Conservation (phyloP, 2,888 invertebrate species). For the Perithous albicinctus region DNA sequence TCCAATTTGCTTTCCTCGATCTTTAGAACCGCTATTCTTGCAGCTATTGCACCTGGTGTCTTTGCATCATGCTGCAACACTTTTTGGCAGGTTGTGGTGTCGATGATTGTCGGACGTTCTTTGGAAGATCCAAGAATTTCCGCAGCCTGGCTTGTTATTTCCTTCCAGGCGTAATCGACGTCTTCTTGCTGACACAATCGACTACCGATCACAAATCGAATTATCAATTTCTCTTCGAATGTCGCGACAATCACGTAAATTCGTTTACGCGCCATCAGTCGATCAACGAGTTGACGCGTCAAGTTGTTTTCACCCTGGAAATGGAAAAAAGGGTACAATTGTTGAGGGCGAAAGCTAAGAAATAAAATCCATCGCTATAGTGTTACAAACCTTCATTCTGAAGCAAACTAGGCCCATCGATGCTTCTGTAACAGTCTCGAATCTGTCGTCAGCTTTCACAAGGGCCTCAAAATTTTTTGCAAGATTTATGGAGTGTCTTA, state of each 20-base stretch:
- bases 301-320: slow-evolving; percentile 88
- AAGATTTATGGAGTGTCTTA: slow-evolving; percentile 90
- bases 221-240: slow-evolving; percentile 88
- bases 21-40: slow-evolving; percentile 68
- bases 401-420: slow-evolving; percentile 96
- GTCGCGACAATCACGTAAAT: slow-evolving; percentile 93
- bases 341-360: not conserved
- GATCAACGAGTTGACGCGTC: slow-evolving; percentile 90
- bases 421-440: slow-evolving; percentile 91
- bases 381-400: slow-evolving; percentile 89
- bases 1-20: slow-evolving; percentile 64
- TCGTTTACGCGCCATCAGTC: slow-evolving; percentile 90
- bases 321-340: slow-evolving; percentile 15
- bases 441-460: slow-evolving; percentile 90
- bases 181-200: slow-evolving; percentile 89
- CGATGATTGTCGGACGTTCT: slow-evolving; percentile 56
- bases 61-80: slow-evolving; percentile 23
- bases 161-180: slow-evolving; percentile 90
- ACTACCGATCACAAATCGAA: slow-evolving; percentile 94
- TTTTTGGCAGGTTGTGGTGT: slow-evolving; percentile 61
- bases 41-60: slow-evolving; percentile 59
- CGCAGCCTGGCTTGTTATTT: slow-evolving; percentile 88
- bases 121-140: slow-evolving; percentile 73
- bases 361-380: not conserved
- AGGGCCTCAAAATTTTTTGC: slow-evolving; percentile 92